Conservation (phyloP, 2,113 vertebrate species). For the Albula glossodonta region DNA sequence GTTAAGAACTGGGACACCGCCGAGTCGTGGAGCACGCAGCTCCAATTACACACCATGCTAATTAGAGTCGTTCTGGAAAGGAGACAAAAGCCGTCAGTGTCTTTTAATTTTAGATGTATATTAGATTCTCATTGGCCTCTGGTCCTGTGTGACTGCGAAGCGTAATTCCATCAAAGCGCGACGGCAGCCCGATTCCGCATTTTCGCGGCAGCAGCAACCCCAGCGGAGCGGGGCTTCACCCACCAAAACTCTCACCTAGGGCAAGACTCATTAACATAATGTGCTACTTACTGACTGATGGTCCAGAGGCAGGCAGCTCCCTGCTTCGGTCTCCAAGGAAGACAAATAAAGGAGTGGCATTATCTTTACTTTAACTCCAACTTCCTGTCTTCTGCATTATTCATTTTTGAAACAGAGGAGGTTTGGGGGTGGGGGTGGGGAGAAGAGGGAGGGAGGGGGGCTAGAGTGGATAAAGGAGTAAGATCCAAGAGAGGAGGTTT, state of each 20-base stretch:
- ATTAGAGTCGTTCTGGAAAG: constrained; percentile 37
- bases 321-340: constrained; percentile 1
- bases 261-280: constrained; percentile 19
- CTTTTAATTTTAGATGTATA: constrained; percentile 9
- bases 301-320: constrained; percentile 31
- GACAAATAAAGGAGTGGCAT: constrained; percentile 48
- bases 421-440: constrained; percentile 43
- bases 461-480: constrained; percentile 52
- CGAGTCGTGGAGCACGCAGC: neutral
- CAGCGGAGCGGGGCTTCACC: neutral
- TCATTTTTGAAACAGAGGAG: constrained; percentile 54
- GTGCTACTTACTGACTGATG: constrained; percentile 13
- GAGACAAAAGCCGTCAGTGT: neutral
- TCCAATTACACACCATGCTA: constrained; percentile 44
- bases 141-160: constrained; percentile 43
- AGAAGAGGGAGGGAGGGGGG: constrained; percentile 32
- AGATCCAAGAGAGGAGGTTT: neutral
- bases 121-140: neutral
- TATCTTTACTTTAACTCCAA: constrained; percentile 58
- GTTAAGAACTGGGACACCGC: constrained; percentile 41
- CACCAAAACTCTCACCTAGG: constrained; percentile 9
- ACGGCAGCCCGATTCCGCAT: neutral
- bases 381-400: constrained; percentile 63
- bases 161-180: constrained; percentile 22
- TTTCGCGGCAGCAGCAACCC: neutral